Evolutionary conservation across 2,888 invertebrate genomes (phyloP), one percentile per base, ranked within the genome.

Genomic region (Nomada fucata): DNA sequence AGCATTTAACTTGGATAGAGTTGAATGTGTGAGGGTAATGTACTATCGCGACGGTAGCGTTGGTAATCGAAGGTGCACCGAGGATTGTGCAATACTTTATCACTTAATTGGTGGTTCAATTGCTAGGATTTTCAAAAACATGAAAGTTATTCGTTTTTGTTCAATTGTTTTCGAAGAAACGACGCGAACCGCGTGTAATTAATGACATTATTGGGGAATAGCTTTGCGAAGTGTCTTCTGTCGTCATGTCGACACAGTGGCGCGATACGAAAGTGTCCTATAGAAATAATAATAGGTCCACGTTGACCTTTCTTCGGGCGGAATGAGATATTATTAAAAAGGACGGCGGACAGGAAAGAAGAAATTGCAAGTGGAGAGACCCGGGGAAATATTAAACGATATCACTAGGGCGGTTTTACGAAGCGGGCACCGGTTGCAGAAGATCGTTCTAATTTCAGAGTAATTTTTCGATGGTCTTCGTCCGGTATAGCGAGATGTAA

Each of bases 351-450:
- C 50, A 29, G n/a, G 10, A 67, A 36, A 15, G 52, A 67, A 18
- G 36, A 67, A 36, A 4, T 36, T 36, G 20, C 3, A 59, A n/a
- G 23, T 44, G 26, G 44, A 26, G n/a, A 47, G 20, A 26, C 13
- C 59, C 44, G 15, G 20, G n/a, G 26, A 59, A 59, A 26, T 59
- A 59, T 47, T 69, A 20, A 59, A 44, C 42, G 26, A 69, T 59
- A n/a, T 10, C 15, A 69, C 42, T 44, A 69, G 55, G 29, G 29
- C 1, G 5, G n/a, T 20, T 29, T 15, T 15, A 47, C 18, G 60
- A 26, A 60, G 20, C 5, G 10, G 18, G 11, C 10, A 42, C 29
- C 15, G 47, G 44, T 70, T 70, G n/a, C 23, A 68, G 42, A 26
- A 55, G 18, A 57, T 57, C 42, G 52, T 68, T 15, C 68, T 44